Base-by-base conservation (phyloP, 2,113 vertebrate species). In the Lepus timidus region DNA sequence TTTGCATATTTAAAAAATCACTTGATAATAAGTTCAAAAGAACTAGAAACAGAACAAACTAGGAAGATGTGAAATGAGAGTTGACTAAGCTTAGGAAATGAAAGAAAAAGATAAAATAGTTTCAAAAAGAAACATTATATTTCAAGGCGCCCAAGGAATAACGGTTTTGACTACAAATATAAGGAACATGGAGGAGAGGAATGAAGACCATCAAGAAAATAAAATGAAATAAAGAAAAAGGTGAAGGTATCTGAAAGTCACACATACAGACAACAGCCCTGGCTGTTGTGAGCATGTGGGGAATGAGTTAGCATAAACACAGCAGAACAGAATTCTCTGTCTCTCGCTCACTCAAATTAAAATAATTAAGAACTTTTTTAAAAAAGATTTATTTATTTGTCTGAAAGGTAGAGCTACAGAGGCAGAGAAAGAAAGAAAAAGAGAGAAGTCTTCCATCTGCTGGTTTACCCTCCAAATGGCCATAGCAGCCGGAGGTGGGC, bases 71-170 rank as follows among this genome's bases (percentile, higher is more conserved):
- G 39, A 83, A 88, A 78, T 64, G 27, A 92, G 78, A 81, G 39
- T 39, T 82, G 76, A 88, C 16, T 29, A 88, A 84, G 49, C 51
- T 55, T n/a, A 95, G 39, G 39, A 92, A 92, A 78, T 44, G 20
- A 27, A 88, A 44, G 23, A 83, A 84, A 88, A 83, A 78, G 27
- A 71, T 14, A 88, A 95, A 64, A 52, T 33, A 92, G 88, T 95
- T 52, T 78, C 52, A 88, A 62, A 95, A 82, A 65, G 68, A 71
- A 74, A 90, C 36, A 51, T 86, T 65, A 49, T 33, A 86, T 68
- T 75, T 87, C 31, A 82, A 68, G 51, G 20, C 36, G 19, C 36
- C 23, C 13, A 76, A 27, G 14, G 62, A 49, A 91, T 87, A 95
- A 91, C 11, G 70, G 25, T 76, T 78, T 71, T 62, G 76, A 92